Percentiles rank a stretch among this genome's conserved stretches.
These are phyloP conservation scores for Paracanthobrama guichenoti DNA, from an alignment of 2,113 vertebrate genomes.

Conservation along the genomic window DNA sequence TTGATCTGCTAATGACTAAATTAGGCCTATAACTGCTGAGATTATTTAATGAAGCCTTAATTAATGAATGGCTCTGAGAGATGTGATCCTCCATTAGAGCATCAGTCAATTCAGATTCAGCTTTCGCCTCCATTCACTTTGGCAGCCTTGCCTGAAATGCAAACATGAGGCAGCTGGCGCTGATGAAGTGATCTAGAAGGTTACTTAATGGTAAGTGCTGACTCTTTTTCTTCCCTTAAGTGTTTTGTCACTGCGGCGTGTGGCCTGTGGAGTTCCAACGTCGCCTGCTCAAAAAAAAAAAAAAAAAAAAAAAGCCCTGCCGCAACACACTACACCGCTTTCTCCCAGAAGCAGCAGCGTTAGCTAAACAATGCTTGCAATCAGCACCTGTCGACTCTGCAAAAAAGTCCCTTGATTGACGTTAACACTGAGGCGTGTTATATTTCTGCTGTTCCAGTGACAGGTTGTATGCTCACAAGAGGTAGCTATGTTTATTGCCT, in stretches of 20 bases:
- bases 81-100: slow-evolving; percentile 29
- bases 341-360: neutral
- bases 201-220: slow-evolving; percentile 49
- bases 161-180: slow-evolving; percentile 38
- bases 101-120: slow-evolving; percentile 32
- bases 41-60: slow-evolving; percentile 49
- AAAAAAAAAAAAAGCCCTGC: neutral
- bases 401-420: slow-evolving; percentile 14
- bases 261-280: slow-evolving; percentile 21
- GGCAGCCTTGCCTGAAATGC: slow-evolving; percentile 40
- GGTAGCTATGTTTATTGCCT: slow-evolving; percentile 14
- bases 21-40: slow-evolving; percentile 44
- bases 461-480: slow-evolving; percentile 36
- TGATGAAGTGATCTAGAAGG: neutral
- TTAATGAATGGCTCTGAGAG: slow-evolving; percentile 41
- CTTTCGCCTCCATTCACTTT: slow-evolving; percentile 34
- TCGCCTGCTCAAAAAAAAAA: neutral
- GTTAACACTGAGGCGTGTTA: slow-evolving; percentile 38
- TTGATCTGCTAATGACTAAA: slow-evolving; percentile 47
- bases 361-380: slow-evolving; percentile 5
- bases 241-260: slow-evolving; percentile 36
- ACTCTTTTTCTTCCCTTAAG: slow-evolving; percentile 47
- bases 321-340: neutral
- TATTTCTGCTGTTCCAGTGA: slow-evolving; percentile 53
- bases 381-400: slow-evolving; percentile 30